Evolutionary conservation across 2,888 invertebrate species (phyloP).

Genomic region (Epiperipatus broadwayi): DNA sequence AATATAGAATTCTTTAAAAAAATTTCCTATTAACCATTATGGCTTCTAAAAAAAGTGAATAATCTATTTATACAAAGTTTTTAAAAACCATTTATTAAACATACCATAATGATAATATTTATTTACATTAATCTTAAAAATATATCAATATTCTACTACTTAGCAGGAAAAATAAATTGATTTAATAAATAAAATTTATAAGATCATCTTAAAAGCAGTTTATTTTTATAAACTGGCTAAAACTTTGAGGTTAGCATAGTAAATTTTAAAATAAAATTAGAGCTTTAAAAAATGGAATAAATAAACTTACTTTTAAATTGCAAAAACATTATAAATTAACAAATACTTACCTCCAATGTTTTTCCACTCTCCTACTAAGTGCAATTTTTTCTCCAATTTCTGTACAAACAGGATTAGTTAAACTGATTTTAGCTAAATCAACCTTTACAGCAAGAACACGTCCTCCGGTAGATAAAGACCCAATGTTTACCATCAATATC

Average conservation of each 20-base stretch:
- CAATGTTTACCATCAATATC: slow-evolving; percentile 90
- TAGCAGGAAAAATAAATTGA: too few relatives aligned
- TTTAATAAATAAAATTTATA: neutral
- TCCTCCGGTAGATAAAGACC: slow-evolving; percentile 93
- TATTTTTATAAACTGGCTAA: neutral
- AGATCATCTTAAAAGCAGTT: neutral
- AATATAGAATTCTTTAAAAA: too few relatives aligned
- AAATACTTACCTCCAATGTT: slow-evolving; percentile 76
- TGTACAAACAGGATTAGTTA: slow-evolving; percentile 95
- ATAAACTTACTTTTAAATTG: slow-evolving; percentile 8
- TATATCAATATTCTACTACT: too few relatives aligned
- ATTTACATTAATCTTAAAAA: too few relatives aligned
- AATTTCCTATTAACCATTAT: too few relatives aligned
- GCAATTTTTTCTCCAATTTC: slow-evolving; percentile 98
- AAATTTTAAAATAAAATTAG: neutral
- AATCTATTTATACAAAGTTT: too few relatives aligned
- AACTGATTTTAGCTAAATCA: slow-evolving; percentile 88
- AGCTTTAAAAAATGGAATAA: slow-evolving; percentile 5
- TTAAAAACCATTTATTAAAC: too few relatives aligned
- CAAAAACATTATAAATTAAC: neutral
- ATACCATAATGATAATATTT: too few relatives aligned
- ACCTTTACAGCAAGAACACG: slow-evolving; percentile 80
- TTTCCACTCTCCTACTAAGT: slow-evolving; percentile 92
- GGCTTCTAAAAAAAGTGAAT: too few relatives aligned
- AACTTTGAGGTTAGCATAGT: too few relatives aligned